phyloP scores from a whole-genome alignment of 1,140 invertebrate genomes.

The Pachyrhynchus sulphureomaculatus region DNA sequence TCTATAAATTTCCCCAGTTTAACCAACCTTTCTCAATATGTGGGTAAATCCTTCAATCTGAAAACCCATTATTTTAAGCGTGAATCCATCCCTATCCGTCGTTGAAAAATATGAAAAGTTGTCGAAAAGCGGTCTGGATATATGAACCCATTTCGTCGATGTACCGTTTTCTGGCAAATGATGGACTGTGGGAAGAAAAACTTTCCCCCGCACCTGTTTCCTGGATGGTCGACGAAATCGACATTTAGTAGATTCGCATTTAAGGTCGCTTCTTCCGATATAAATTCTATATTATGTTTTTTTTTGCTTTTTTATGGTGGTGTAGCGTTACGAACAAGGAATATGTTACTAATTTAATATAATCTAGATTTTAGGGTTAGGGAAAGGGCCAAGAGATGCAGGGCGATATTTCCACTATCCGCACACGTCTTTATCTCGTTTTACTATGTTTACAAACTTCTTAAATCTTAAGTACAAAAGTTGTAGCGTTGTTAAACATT shows the following conservation, averaged over 20 bases:
- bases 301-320: too few relatives aligned
- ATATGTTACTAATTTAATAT: too few relatives aligned
- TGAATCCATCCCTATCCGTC: neutral
- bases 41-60: neutral
- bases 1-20: too few relatives aligned
- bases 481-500: too few relatives aligned
- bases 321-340: too few relatives aligned
- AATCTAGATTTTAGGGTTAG: too few relatives aligned
- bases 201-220: constrained; percentile 22
- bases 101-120: constrained; percentile 28
- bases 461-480: too few relatives aligned
- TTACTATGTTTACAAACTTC: too few relatives aligned
- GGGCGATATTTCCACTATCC: too few relatives aligned
- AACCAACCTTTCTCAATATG: too few relatives aligned
- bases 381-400: too few relatives aligned
- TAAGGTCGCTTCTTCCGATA: constrained; percentile 14
- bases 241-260: constrained; percentile 12
- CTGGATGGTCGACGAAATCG: constrained; percentile 16
- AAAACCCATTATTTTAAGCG: constrained; percentile 10
- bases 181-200: constrained; percentile 22
- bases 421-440: too few relatives aligned
- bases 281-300: constrained; percentile 10
- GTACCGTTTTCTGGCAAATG: constrained; percentile 19
- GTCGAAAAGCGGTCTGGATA: constrained; percentile 31
- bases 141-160: constrained; percentile 29